Conservation (phyloP, 2,113 vertebrate genomes). For the Menidia beryllina region DNA sequence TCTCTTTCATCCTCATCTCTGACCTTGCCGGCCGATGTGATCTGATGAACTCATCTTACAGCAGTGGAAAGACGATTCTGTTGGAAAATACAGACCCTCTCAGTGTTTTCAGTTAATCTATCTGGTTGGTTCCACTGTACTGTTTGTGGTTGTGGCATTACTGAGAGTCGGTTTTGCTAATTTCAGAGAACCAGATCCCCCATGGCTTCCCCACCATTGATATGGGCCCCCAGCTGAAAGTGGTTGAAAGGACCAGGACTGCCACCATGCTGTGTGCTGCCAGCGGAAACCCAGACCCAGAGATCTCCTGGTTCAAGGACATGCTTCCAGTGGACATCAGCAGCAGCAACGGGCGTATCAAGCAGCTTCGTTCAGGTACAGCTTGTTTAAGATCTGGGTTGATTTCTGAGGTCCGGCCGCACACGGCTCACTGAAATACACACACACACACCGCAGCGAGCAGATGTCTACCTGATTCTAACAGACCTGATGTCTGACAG, state of each 20-base stretch:
- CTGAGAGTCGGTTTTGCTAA: constrained; percentile 6
- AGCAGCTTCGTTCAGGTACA: constrained; percentile 97
- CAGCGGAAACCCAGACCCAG: constrained; percentile 95
- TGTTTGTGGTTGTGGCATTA: background rate
- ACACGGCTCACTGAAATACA: constrained; percentile 11
- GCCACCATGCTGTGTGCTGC: constrained; percentile 98
- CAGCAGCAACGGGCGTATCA: constrained; percentile 94
- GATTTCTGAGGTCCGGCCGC: background rate
- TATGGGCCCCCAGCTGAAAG: constrained; percentile 98
- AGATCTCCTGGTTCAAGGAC: constrained; percentile 99
- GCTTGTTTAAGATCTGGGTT: constrained; percentile 7
- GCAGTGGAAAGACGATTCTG: constrained; percentile 22
- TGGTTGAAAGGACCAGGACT: constrained; percentile 94
- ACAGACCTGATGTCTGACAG: constrained; percentile 27
- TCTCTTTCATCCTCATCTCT: constrained; percentile 42
- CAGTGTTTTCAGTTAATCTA: background rate
- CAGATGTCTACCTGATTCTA: constrained; percentile 5
- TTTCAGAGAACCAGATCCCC: constrained; percentile 93
- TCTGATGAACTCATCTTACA: constrained; percentile 32
- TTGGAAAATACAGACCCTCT: background rate
- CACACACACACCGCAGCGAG: background rate
- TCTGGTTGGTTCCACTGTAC: too few species aligned
- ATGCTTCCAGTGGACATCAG: constrained; percentile 95
- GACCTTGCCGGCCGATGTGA: constrained; percentile 39
- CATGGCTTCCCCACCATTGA: constrained; percentile 95